Conservation (phyloP, 2,113 vertebrate genomes). For the Sturnira hondurensis region DNA sequence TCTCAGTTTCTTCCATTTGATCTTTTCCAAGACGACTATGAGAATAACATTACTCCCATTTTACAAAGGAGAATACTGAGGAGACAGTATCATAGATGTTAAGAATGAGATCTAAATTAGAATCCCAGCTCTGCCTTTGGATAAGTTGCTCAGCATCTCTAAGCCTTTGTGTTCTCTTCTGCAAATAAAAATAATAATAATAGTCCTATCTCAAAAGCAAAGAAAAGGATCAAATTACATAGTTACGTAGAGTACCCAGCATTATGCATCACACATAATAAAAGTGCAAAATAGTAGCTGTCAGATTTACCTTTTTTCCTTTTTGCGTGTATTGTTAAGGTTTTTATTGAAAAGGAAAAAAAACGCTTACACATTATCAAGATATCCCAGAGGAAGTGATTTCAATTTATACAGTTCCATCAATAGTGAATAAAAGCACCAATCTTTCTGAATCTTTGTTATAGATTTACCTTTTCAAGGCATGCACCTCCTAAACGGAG, state of each 20-base stretch:
- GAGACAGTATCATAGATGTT: neutral
- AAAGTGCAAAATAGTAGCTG: neutral
- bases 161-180: conserved; percentile 32
- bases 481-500: neutral
- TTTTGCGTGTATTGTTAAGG: neutral
- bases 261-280: neutral
- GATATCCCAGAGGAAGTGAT: neutral
- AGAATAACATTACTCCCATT: neutral
- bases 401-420: neutral
- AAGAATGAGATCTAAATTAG: neutral
- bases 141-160: neutral
- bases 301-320: neutral
- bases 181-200: neutral
- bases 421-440: neutral
- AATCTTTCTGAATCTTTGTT: neutral
- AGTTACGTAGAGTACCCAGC: too few species aligned
- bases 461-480: neutral
- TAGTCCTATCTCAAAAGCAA: neutral
- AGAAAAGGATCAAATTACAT: conserved; percentile 1
- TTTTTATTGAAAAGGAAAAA: neutral
- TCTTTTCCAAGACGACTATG: neutral
- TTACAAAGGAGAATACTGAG: neutral
- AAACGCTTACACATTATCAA: neutral
- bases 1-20: neutral
- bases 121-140: conserved; percentile 21